phyloP scores from a whole-genome alignment of 2,888 invertebrate species.

The Drosophila conformis region DNA sequence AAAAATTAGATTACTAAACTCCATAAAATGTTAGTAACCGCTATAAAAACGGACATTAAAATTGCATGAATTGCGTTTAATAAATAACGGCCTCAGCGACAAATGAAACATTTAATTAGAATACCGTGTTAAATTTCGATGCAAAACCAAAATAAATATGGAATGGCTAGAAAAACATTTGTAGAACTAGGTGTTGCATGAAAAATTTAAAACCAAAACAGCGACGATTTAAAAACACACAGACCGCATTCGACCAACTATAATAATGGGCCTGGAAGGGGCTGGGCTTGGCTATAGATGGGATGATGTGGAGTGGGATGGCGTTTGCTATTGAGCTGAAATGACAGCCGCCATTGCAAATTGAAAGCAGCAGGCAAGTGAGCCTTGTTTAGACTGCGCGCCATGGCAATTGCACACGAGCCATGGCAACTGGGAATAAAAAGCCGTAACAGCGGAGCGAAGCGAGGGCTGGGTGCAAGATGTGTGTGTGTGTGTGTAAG shows the following conservation, averaged over 20 bases:
- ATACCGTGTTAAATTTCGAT: slow-evolving; percentile 51
- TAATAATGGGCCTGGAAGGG: neutral
- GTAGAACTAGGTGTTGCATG: slow-evolving; percentile 22
- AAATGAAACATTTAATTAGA: slow-evolving; percentile 65
- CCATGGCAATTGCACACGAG: slow-evolving; percentile 77
- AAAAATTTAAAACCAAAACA: slow-evolving; percentile 44
- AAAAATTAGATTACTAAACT: neutral
- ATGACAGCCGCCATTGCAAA: slow-evolving; percentile 79
- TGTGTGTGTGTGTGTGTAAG: slow-evolving; percentile 9
- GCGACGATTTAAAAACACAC: slow-evolving; percentile 43
- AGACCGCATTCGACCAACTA: slow-evolving; percentile 34
- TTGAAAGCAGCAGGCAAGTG: slow-evolving; percentile 78
- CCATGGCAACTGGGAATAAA: slow-evolving; percentile 48
- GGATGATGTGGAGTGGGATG: neutral
- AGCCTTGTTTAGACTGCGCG: slow-evolving; percentile 78
- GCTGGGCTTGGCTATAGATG: neutral
- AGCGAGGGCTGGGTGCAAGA: neutral
- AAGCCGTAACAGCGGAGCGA: slow-evolving; percentile 47
- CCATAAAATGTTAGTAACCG: too few species aligned
- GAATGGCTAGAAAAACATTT: slow-evolving; percentile 8
- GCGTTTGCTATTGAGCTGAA: slow-evolving; percentile 73
- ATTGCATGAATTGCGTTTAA: slow-evolving; percentile 42
- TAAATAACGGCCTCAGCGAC: slow-evolving; percentile 37
- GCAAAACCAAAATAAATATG: slow-evolving; percentile 8
- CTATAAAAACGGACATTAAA: slow-evolving; percentile 20